Conservation (phyloP, 2,888 invertebrate genomes). For the Kryphioiulus occultus region DNA sequence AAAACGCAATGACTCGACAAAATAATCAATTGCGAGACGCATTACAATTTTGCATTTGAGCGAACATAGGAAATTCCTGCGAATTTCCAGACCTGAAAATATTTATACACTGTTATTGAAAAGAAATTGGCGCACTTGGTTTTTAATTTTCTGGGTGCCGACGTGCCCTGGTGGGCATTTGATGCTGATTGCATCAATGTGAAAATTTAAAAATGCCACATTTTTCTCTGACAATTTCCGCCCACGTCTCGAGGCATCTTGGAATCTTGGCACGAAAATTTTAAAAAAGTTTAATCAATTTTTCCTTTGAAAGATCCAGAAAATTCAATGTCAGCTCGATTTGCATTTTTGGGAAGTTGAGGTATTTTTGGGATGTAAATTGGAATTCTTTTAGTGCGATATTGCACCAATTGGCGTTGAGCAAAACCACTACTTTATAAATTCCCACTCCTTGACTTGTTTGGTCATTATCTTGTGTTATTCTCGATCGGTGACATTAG, state of each 20-base stretch:
- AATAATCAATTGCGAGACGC: background rate
- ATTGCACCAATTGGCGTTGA: background rate
- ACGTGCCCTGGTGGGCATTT: background rate
- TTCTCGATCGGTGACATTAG: background rate
- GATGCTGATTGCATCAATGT: background rate
- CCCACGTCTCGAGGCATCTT: background rate
- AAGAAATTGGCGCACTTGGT: background rate
- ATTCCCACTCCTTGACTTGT: background rate
- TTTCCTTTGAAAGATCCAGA: background rate
- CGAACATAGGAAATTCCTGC: background rate
- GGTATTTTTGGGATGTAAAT: background rate
- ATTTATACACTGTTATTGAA: background rate
- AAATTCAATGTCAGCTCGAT: background rate
- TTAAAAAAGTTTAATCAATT: too few species aligned
- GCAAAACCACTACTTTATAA: background rate
- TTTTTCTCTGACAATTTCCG: background rate
- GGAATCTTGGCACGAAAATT: background rate
- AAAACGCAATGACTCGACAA: background rate
- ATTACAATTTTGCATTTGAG: background rate
- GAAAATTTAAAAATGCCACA: background rate
- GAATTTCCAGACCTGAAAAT: conserved; percentile 2
- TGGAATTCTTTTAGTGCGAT: background rate
- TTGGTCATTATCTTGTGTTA: background rate
- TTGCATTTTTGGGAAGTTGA: background rate
- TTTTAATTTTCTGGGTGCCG: background rate